Evolutionary conservation across 2,888 invertebrate species (phyloP).

Genomic region (Deladenus siricidicola): DNA sequence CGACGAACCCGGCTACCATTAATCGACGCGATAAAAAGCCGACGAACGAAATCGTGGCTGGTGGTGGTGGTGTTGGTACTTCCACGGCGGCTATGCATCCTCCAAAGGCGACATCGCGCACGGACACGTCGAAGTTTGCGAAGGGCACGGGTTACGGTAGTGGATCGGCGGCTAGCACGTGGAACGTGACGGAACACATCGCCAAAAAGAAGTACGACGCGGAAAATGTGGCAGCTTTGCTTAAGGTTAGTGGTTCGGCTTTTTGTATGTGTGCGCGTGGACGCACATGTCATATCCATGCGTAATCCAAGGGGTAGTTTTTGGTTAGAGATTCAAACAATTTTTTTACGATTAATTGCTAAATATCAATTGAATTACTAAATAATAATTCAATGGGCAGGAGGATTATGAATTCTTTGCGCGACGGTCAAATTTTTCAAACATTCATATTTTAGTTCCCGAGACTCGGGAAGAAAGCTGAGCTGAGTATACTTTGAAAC

Average conservation of each 20-base stretch:
- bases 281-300: neutral
- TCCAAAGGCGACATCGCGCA: neutral
- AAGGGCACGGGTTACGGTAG: constrained; percentile 94
- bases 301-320: too few relatives aligned
- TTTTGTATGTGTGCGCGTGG: neutral
- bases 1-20: neutral
- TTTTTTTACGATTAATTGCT: too few relatives aligned
- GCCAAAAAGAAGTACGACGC: constrained; percentile 80
- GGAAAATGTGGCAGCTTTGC: constrained; percentile 78
- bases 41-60: too few relatives aligned
- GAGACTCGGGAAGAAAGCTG: too few relatives aligned
- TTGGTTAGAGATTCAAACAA: too few relatives aligned
- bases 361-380: too few relatives aligned
- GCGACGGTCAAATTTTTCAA: too few relatives aligned
- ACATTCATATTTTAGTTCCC: too few relatives aligned
- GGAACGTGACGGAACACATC: constrained; percentile 89
- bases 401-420: too few relatives aligned
- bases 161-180: constrained; percentile 84
- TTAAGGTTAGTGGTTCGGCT: constrained; percentile 58
- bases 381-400: too few relatives aligned
- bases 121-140: constrained; percentile 63
- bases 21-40: neutral
- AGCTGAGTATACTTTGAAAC: too few relatives aligned
- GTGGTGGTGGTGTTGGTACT: too few relatives aligned
- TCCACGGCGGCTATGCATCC: neutral